Conservation (phyloP, 2,113 vertebrate genomes). For the Rhabdornis inornatus region DNA sequence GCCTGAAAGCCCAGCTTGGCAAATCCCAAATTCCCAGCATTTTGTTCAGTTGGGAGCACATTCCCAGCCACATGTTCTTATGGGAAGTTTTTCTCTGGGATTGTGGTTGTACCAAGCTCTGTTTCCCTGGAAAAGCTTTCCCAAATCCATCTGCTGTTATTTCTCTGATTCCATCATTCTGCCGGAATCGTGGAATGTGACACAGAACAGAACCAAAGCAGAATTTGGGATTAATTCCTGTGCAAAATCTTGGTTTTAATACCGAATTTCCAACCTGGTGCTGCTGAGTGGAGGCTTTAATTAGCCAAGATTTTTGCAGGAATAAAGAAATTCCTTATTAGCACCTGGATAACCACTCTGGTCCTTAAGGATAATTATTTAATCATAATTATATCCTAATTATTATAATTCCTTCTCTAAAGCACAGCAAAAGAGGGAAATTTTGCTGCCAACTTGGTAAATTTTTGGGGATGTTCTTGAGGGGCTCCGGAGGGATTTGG, state of each 20-base stretch:
- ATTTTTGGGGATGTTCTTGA: neutral
- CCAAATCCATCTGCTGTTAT: neutral
- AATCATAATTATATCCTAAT: neutral
- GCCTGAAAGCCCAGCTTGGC: neutral
- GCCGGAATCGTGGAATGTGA: no score
- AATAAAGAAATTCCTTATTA: neutral
- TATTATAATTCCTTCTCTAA: neutral
- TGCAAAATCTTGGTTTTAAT: neutral
- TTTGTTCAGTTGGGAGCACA: neutral
- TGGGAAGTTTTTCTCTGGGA: neutral
- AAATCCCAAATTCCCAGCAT: neutral
- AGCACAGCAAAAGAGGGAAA: neutral
- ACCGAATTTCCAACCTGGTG: neutral
- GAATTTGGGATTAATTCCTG: neutral
- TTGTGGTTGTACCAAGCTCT: neutral
- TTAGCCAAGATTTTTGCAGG: neutral
- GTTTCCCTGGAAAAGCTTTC: neutral
- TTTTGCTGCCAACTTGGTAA: neutral
- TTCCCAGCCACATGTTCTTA: neutral
- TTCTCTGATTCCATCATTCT: neutral
- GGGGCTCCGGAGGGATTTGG: accelerated
- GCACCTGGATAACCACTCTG: neutral
- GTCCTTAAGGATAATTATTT: neutral
- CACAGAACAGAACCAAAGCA: neutral
- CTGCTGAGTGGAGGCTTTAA: neutral